phyloP scores from a whole-genome alignment of 2,888 invertebrate species.

The Lasioglossum leucozonium region DNA sequence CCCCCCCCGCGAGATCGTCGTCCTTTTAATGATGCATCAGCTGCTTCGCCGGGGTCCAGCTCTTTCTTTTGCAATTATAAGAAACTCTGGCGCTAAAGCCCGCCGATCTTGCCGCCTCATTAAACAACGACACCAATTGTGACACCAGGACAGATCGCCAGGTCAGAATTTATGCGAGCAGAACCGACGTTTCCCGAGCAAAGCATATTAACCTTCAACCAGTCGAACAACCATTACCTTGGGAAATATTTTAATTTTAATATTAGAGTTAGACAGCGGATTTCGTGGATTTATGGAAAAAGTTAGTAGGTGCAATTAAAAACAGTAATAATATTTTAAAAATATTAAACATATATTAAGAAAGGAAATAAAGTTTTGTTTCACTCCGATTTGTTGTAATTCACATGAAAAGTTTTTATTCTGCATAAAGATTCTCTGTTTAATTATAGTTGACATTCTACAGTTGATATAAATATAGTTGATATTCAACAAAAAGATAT shows the following conservation, averaged over 20 bases:
- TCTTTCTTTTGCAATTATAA: constrained; percentile 44
- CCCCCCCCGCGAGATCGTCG: constrained; percentile 43
- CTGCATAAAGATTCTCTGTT: too few relatives aligned
- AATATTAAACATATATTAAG: too few relatives aligned
- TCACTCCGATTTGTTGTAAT: too few relatives aligned
- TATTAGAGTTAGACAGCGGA: too few relatives aligned
- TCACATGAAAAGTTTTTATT: too few relatives aligned
- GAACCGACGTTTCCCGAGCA: neutral
- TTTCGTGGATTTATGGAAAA: too few relatives aligned
- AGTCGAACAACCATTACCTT: neutral
- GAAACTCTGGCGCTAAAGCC: constrained; percentile 52
- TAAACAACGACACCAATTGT: constrained; percentile 55
- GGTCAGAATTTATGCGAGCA: constrained; percentile 35
- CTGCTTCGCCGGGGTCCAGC: constrained; percentile 29
- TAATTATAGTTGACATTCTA: too few relatives aligned
- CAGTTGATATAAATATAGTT: too few relatives aligned
- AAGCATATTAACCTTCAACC: neutral
- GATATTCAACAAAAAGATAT: neutral
- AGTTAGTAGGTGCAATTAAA: too few relatives aligned
- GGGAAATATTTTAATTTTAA: too few relatives aligned
- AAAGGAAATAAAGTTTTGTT: too few relatives aligned
- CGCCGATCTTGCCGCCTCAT: constrained; percentile 44
- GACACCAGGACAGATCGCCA: constrained; percentile 18
- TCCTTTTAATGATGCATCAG: constrained; percentile 37
- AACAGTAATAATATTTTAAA: too few relatives aligned